phyloP scores from a whole-genome alignment of 2,113 vertebrate genomes.

The Acrocephalus arundinaceus region DNA sequence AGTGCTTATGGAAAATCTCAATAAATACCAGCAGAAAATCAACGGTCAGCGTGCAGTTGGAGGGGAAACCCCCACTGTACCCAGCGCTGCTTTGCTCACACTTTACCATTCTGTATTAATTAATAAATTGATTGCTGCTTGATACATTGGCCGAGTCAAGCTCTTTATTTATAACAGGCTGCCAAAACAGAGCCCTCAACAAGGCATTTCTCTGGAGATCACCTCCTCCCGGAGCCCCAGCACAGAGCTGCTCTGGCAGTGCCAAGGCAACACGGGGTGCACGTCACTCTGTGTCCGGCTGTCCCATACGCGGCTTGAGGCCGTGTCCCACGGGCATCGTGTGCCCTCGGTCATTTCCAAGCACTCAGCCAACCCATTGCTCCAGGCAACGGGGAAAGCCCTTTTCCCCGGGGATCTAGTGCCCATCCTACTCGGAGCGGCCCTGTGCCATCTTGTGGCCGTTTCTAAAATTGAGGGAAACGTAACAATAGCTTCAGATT shows the following conservation, averaged over 20 bases:
- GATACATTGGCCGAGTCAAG: no score
- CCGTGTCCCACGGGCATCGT: accelerated
- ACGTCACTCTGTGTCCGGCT: no score
- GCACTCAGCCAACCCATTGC: neutral
- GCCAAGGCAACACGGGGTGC: accelerated
- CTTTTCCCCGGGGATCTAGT: accelerated
- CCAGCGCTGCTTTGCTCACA: no score
- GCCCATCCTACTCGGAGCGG: accelerated
- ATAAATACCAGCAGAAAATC: no score
- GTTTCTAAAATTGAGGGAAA: neutral
- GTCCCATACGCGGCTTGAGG: neutral
- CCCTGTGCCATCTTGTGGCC: neutral
- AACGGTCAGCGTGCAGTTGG: no score
- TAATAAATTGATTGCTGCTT: no score
- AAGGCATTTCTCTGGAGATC: accelerated
- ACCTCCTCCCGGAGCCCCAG: no score
- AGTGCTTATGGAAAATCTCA: no score
- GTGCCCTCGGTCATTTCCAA: neutral
- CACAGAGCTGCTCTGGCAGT: accelerated
- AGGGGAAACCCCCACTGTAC: no score
- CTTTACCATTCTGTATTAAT: no score
- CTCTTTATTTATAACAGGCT: no score
- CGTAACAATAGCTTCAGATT: neutral
- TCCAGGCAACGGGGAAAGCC: accelerated
- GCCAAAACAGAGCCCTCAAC: neutral